A percentile compares a stretch with the other conserved stretches of the same genome.
Evolutionary conservation across 2,888 invertebrate species (phyloP).

Genomic region (Aphidoletes aphidimyza): DNA sequence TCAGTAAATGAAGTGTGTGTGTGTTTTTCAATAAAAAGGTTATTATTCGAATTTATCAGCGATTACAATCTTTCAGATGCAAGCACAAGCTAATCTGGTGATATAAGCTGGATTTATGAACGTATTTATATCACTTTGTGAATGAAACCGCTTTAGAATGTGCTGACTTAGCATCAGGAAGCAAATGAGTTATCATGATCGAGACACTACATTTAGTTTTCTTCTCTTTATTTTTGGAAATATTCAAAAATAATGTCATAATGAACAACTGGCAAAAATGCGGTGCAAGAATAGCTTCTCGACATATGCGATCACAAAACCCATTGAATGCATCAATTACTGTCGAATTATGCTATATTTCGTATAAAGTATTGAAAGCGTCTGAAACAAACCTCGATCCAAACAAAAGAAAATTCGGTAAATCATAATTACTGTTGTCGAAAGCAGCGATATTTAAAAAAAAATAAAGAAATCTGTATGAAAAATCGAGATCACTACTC

Average conservation of each 20-base stretch:
- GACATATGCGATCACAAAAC: slow-evolving; percentile 3
- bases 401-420: slow-evolving; percentile 21
- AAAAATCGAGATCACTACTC: not conserved
- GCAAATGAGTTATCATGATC: not conserved
- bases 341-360: slow-evolving; percentile 40
- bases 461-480: not conserved
- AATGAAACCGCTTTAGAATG: slow-evolving; percentile 4
- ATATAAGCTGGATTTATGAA: slow-evolving; percentile 51
- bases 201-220: not conserved
- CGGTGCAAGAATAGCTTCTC: not conserved
- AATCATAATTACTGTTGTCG: slow-evolving; percentile 22
- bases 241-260: not conserved
- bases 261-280: not conserved
- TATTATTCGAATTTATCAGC: not conserved
- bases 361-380: not conserved
- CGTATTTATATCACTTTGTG: slow-evolving; percentile 42
- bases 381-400: not conserved
- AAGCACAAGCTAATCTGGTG: slow-evolving; percentile 30
- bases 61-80: slow-evolving; percentile 17
- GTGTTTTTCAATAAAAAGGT: not conserved
- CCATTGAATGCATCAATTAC: slow-evolving; percentile 39
- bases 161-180: slow-evolving; percentile 22
- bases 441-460: not conserved
- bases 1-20: not conserved
- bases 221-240: not conserved